These are phyloP conservation scores for Deilephila porcellus DNA, from an alignment of 2,888 invertebrate species.

Conservation along the genomic window DNA sequence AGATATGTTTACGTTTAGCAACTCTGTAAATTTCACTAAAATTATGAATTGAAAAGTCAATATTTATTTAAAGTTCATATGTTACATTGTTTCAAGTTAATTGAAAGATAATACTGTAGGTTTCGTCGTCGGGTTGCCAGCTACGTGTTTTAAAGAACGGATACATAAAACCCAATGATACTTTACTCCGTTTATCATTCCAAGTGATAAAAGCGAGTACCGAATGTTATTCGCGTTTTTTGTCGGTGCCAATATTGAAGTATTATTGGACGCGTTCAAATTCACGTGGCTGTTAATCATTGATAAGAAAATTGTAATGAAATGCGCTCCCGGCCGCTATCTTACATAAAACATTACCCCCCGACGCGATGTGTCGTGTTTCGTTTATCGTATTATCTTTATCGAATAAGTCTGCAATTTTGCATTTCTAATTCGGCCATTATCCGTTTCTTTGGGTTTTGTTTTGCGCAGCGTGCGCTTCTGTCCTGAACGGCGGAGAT, in stretches of 20 bases:
- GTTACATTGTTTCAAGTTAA: no score
- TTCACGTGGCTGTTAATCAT: slow-evolving; percentile 35
- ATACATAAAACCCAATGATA: not conserved
- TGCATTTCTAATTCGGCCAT: slow-evolving; percentile 68
- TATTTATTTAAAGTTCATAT: no score
- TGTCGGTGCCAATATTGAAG: slow-evolving; percentile 13
- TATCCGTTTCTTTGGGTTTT: slow-evolving; percentile 53
- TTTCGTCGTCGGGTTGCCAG: not conserved
- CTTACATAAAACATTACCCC: slow-evolving; percentile 79
- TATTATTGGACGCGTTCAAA: slow-evolving; percentile 22
- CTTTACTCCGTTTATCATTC: not conserved
- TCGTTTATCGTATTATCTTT: slow-evolving; percentile 75
- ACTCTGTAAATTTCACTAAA: no score
- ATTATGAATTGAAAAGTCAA: no score
- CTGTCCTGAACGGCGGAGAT: slow-evolving; percentile 51
- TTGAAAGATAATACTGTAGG: no score
- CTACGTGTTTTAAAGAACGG: not conserved
- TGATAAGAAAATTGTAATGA: slow-evolving; percentile 66
- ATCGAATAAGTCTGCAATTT: slow-evolving; percentile 60
- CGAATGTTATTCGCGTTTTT: slow-evolving; percentile 2
- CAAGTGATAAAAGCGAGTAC: slow-evolving; percentile 6
- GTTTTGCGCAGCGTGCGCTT: slow-evolving; percentile 45
- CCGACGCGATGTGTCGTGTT: slow-evolving; percentile 69
- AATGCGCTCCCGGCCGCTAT: slow-evolving; percentile 55
- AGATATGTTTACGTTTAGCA: no score